A percentile compares a stretch with the other conserved stretches of the same genome.
phyloP scores from a whole-genome alignment of 2,797 vertebrate genomes.

The Bufotes viridis region DNA sequence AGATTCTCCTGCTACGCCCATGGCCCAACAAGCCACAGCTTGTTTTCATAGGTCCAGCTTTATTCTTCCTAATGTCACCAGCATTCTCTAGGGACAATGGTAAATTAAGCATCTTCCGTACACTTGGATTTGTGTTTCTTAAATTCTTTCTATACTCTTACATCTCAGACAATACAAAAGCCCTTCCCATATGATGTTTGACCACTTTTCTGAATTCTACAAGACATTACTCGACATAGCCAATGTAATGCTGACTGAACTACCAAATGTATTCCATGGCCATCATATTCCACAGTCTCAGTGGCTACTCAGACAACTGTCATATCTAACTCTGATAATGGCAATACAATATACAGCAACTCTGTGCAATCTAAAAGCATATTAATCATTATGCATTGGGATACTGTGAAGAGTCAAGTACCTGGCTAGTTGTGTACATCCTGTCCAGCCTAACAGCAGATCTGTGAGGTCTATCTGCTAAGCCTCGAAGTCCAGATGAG shows the following conservation, averaged over 20 bases:
- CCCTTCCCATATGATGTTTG: background rate
- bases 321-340: too few relatives aligned
- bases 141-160: background rate
- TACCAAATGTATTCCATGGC: background rate
- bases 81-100: conserved; percentile 6
- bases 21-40: conserved; percentile 30
- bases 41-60: conserved; percentile 36
- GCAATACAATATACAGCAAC: background rate
- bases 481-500: too few relatives aligned
- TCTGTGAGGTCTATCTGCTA: too few relatives aligned
- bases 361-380: too few relatives aligned
- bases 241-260: background rate
- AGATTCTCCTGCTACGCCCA: conserved; percentile 21
- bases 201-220: background rate
- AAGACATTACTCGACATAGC: background rate
- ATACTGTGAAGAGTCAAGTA: too few relatives aligned
- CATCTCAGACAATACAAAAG: background rate
- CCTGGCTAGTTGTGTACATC: too few relatives aligned
- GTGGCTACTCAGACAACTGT: background rate
- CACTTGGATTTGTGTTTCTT: conserved; percentile 3
- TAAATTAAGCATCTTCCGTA: background rate
- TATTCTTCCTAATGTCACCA: conserved; percentile 12
- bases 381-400: too few relatives aligned
- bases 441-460: too few relatives aligned
- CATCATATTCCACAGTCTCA: background rate